Conservation (phyloP, 2,888 invertebrate species). For the Caenorhabditis macrosperma region DNA sequence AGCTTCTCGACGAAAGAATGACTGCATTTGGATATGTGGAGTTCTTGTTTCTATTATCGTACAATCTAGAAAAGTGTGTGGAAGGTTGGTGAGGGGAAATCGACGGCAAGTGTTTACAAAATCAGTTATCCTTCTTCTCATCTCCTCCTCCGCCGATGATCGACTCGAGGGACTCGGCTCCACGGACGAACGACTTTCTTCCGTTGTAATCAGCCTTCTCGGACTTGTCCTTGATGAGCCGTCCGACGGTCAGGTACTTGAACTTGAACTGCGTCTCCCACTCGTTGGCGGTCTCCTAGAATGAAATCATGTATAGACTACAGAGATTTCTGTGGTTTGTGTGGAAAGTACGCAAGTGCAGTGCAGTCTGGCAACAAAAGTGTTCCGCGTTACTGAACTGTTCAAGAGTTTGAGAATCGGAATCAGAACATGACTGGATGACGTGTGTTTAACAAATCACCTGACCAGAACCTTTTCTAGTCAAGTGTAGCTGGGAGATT, state of each 20-base stretch:
- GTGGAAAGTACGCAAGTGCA: constrained; percentile 1
- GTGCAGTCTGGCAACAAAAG: background rate
- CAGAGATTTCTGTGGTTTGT: background rate
- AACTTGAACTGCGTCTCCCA: constrained; percentile 70
- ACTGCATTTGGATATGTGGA: background rate
- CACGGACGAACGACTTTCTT: constrained; percentile 53
- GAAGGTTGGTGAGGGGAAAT: background rate
- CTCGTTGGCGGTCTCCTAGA: constrained; percentile 68
- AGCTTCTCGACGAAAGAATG: background rate
- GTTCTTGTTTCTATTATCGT: too few species aligned
- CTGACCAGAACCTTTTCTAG: too few species aligned
- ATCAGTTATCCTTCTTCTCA: constrained; percentile 33
- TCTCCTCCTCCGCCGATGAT: constrained; percentile 21
- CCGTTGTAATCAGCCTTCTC: constrained; percentile 67
- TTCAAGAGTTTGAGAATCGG: background rate
- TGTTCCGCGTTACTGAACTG: background rate
- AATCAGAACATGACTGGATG: background rate
- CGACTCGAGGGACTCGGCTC: constrained; percentile 37
- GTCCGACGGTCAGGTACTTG: constrained; percentile 73
- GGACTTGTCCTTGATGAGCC: constrained; percentile 67
- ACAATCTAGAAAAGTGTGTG: background rate
- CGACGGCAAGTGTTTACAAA: background rate
- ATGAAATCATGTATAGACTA: background rate
- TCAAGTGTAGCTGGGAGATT: too few species aligned
- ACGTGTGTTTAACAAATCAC: too few species aligned